Percentiles rank a stretch among this genome's conserved stretches.
Evolutionary conservation across 2,113 vertebrate genomes (phyloP).

Genomic region (Mormoops blainvillei): DNA sequence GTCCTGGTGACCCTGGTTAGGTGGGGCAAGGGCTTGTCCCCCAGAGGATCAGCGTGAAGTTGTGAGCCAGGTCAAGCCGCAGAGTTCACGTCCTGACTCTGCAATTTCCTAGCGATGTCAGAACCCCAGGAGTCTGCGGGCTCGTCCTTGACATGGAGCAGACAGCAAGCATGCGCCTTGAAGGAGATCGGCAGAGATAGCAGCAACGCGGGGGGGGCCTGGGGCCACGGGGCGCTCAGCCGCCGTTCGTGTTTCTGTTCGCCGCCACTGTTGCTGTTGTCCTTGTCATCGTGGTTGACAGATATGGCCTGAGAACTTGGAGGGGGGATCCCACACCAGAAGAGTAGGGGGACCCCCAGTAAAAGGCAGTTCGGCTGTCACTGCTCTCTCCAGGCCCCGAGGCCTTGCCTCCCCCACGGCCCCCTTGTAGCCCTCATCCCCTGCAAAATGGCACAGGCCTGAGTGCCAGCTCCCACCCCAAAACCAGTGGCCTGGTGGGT

Average conservation of each 20-base stretch:
- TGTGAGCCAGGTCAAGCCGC: too few species aligned
- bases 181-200: not conserved
- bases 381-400: not conserved
- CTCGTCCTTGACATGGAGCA: not conserved
- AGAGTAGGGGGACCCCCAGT: not conserved
- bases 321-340: not conserved
- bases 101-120: not conserved
- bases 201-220: not conserved
- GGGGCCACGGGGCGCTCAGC: rapidly evolving
- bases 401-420: not conserved
- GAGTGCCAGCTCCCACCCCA: not conserved
- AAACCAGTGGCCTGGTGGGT: not conserved
- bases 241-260: rapidly evolving
- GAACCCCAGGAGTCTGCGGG: not conserved
- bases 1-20: not conserved
- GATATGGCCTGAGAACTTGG: not conserved
- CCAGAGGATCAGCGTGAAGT: too few species aligned
- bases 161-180: not conserved
- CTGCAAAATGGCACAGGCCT: not conserved
- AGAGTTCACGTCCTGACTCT: not conserved
- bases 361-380: not conserved
- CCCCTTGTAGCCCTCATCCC: not conserved
- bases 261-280: not conserved
- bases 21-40: rapidly evolving
- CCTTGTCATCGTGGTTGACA: not conserved